Base-by-base conservation (phyloP, 2,113 vertebrate genomes). In the Macquaria australasica region DNA sequence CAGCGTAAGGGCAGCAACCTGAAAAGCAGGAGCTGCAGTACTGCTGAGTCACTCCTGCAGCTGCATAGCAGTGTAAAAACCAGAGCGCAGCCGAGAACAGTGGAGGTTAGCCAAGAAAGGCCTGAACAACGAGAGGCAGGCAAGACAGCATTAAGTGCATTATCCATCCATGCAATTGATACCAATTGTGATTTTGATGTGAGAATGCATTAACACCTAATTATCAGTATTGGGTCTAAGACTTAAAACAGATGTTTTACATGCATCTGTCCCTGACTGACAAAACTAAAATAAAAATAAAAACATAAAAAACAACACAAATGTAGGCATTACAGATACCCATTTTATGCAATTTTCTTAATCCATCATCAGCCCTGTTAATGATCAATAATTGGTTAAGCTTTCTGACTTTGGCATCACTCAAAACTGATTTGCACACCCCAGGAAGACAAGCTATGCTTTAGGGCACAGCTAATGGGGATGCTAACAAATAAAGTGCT, bases 11-110 rank as follows among this genome's bases (percentile, higher is more conserved):
- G 4, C 68, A 70, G 43, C 37, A 6, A 82, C 34, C 59, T 53
- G 39, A 69, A 56, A 62, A 64, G 41, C 34, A 73, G 68, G 34
- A 81, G 68, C 43, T 60, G 43, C 21, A 71, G 34, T 53, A 79
- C 50, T 90, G 89, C 88, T 63, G 91, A 92, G 90, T 94, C 90
- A 91, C 82, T 66, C 63, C 66, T 79, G 71, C 68, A 82, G 28
- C 75, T 79, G 79, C 84, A 83, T 0, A 80, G 86, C 87, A 79
- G 79, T 53, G 68, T 80, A 64, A 5, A 60, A 60, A 58, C 43
- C 25, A 31, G 51, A 69, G 25, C 14, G 14, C 7, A 53, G 77
- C 45, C 9, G 1, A 80, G 39, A 63, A 50, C 45, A 71, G 73
- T 59, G 62, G 55, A 70, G 16, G 82, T 6, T 45, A 81, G 81